These are phyloP conservation scores for Macrostomum lignano DNA, from an alignment of 1,140 invertebrate genomes.

Conservation along the genomic window DNA sequence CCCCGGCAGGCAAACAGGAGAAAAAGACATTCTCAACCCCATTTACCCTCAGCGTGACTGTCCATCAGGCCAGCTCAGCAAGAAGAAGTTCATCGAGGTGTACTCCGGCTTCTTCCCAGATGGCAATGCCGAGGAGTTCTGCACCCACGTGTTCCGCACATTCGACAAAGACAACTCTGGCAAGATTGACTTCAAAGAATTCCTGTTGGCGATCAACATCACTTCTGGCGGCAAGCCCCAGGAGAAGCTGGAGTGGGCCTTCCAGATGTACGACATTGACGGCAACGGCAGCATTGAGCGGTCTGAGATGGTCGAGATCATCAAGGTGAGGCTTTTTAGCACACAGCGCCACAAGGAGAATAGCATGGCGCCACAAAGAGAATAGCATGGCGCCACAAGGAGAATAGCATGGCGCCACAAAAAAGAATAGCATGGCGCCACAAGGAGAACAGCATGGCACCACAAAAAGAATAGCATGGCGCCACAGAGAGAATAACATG, in stretches of 20 bases:
- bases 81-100: conserved; percentile 6
- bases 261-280: conserved; percentile 86
- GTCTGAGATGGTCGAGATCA: conserved; percentile 41
- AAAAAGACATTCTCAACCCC: too few relatives aligned
- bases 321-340: too few relatives aligned
- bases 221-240: conserved; percentile 83
- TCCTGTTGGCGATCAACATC: conserved; percentile 65
- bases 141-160: conserved; percentile 11
- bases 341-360: too few relatives aligned
- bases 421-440: too few relatives aligned
- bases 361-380: too few relatives aligned
- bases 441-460: too few relatives aligned
- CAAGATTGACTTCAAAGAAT: conserved; percentile 10
- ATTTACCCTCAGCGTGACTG: too few relatives aligned
- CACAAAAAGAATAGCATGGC: too few relatives aligned
- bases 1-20: too few relatives aligned
- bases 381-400: too few relatives aligned
- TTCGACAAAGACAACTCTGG: conserved; percentile 12
- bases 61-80: conserved; percentile 3
- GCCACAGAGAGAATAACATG: too few relatives aligned
- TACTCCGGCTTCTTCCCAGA: conserved; percentile 9
- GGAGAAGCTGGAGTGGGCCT: conserved; percentile 96
- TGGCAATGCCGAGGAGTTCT: conserved; percentile 11
- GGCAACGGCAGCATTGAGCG: conserved; percentile 93
- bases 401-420: too few relatives aligned